Evolutionary conservation across 2,888 invertebrate species (phyloP).

Genomic region (Agapetus fuscipes): DNA sequence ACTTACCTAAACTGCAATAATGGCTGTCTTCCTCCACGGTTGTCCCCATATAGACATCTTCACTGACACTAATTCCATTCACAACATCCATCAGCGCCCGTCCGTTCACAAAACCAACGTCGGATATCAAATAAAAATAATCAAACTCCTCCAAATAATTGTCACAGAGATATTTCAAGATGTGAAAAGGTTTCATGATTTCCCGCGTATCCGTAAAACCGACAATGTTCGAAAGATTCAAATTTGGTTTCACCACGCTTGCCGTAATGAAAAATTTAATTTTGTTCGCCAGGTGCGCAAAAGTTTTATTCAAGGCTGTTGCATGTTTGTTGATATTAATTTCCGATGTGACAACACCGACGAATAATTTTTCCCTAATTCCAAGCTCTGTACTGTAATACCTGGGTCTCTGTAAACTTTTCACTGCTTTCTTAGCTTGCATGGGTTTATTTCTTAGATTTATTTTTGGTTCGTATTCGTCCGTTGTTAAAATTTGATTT

Average conservation of each 20-base stretch:
- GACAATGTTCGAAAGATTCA: conserved; percentile 61
- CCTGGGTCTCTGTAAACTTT: conserved; percentile 61
- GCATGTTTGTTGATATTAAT: conserved; percentile 63
- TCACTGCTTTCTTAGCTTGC: conserved; percentile 13
- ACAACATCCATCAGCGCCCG: conserved; percentile 62
- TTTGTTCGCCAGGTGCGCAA: conserved; percentile 75
- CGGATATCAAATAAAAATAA: conserved; percentile 83
- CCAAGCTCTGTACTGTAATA: conserved; percentile 95
- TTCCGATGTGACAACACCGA: conserved; percentile 73
- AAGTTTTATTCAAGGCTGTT: conserved; percentile 78
- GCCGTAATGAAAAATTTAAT: conserved; percentile 70
- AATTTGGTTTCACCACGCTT: conserved; percentile 42
- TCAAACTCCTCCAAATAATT: conserved; percentile 86
- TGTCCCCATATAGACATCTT: conserved; percentile 76
- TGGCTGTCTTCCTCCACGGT: conserved; percentile 47
- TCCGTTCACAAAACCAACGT: conserved; percentile 76
- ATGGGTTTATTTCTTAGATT: conserved; percentile 14
- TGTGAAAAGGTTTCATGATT: conserved; percentile 75
- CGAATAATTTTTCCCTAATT: conserved; percentile 79
- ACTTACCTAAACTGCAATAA: conserved; percentile 62
- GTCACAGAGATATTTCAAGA: conserved; percentile 81
- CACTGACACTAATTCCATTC: conserved; percentile 69
- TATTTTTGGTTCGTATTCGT: conserved; percentile 36
- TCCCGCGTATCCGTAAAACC: conserved; percentile 75
- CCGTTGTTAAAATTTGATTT: conserved; percentile 22